phyloP scores from a whole-genome alignment of 1,140 invertebrate genomes.

The Heliconius hermathena region DNA sequence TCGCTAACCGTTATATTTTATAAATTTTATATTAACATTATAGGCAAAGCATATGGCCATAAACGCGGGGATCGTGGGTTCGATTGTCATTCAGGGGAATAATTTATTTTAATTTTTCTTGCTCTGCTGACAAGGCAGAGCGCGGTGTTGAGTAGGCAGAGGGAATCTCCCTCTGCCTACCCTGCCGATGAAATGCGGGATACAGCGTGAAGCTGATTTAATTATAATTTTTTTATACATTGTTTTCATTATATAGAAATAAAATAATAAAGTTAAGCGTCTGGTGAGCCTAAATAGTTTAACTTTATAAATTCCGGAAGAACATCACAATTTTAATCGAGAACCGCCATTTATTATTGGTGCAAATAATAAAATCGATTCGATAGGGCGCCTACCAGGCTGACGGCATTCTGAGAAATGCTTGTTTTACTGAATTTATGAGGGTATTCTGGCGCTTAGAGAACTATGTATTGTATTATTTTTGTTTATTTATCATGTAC shows the following conservation, averaged over 20 bases:
- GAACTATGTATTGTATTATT: background rate
- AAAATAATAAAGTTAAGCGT: background rate
- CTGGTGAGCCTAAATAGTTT: background rate
- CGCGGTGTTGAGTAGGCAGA: too few species aligned
- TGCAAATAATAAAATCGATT: conserved; percentile 27
- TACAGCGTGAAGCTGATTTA: too few species aligned
- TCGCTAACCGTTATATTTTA: too few species aligned
- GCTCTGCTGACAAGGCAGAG: too few species aligned
- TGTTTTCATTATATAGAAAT: background rate
- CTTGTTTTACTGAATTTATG: conserved; percentile 31
- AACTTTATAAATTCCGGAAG: background rate
- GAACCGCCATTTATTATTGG: background rate
- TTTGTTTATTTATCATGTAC: background rate
- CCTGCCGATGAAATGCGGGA: too few species aligned
- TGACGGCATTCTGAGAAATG: conserved; percentile 45
- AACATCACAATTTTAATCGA: background rate
- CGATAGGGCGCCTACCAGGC: conserved; percentile 49
- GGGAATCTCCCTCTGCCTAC: too few species aligned
- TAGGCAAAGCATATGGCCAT: too few species aligned
- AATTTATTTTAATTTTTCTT: too few species aligned
- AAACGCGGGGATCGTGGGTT: too few species aligned
- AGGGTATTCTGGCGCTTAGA: background rate
- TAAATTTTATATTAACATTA: too few species aligned
- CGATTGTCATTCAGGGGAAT: too few species aligned
- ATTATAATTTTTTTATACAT: background rate